These are phyloP conservation scores for Mus musculus DNA, from an alignment of 2,113 vertebrate genomes.

Conservation along the genomic window GRCm39 chr11:109215001-109215500, in stretches of 20 bases:
- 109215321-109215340: no score
- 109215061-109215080: not conserved
- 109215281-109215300: no score
- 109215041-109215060: not conserved
- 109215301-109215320: no score
- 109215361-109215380: no score
- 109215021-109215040: no score
- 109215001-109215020: not conserved
- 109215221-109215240: not conserved
- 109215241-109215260: not conserved
- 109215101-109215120: slow-evolving; percentile 84
- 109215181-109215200: slow-evolving; percentile 90
- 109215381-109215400: no score
- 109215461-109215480: not conserved
- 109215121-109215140: slow-evolving; percentile 88
- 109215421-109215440: not conserved
- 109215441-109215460: not conserved
- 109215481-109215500: not conserved
- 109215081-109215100: not conserved
- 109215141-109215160: slow-evolving; percentile 89
- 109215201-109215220: slow-evolving; percentile 78
- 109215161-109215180: slow-evolving; percentile 88
- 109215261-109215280: not conserved
- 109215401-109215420: not conserved
- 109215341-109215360: no score